Conservation (phyloP, 2,888 invertebrate species). For the Platycheirus albimanus region DNA sequence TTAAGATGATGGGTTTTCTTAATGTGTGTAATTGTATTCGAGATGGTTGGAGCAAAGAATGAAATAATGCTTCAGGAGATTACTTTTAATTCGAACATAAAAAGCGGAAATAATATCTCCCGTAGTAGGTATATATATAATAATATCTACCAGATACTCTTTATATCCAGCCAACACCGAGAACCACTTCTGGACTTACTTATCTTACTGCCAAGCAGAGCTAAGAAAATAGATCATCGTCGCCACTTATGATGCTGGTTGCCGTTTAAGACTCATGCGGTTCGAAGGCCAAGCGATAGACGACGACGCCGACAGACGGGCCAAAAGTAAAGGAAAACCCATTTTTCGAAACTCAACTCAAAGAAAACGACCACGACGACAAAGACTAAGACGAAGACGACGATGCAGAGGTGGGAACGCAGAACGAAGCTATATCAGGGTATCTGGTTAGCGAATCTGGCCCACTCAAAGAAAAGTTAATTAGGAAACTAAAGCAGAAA, state of each 20-base stretch:
- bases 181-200: conserved; percentile 38
- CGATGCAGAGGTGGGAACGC: not conserved
- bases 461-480: conserved; percentile 70
- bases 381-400: not conserved
- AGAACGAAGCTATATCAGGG: conserved; percentile 2
- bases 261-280: conserved; percentile 40
- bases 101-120: conserved; percentile 41
- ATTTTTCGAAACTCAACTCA: conserved; percentile 9
- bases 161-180: not conserved
- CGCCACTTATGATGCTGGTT: conserved; percentile 45
- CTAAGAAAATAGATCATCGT: conserved; percentile 41
- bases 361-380: not conserved
- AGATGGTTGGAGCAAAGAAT: conserved; percentile 33
- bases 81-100: conserved; percentile 67
- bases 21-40: conserved; percentile 14
- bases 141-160: conserved; percentile 9
- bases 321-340: conserved; percentile 15
- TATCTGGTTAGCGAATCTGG: conserved; percentile 48
- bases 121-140: too few species aligned
- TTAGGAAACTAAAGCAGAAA: conserved; percentile 72
- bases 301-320: too few species aligned
- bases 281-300: conserved; percentile 64
- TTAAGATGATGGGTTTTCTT: conserved; percentile 60
- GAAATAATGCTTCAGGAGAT: conserved; percentile 61
- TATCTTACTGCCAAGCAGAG: conserved; percentile 19